Evolutionary conservation across 2,888 invertebrate genomes (phyloP), one percentile per base, ranked within the genome.

Genomic region (Cryptus armator): DNA sequence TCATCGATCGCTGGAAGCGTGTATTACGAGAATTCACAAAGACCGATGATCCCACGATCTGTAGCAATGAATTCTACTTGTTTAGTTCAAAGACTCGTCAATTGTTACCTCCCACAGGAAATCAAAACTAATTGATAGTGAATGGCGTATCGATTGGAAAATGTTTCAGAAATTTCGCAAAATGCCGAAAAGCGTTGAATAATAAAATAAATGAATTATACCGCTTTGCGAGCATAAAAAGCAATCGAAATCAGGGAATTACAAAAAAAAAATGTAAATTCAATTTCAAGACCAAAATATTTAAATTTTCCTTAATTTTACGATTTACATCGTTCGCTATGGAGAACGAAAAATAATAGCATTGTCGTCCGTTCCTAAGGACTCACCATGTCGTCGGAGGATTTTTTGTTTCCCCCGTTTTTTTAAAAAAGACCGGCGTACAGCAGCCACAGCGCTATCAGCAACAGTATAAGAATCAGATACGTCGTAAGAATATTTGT

Each of bases 401-500:
- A 46, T 66, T 72, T 37, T 62, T 76, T 72, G n/a, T 48, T 14
- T 48, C 71, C 14, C 12, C 5, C 14, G 24, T 46, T 32, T 46
- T 56, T 71, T 67, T 93, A 94, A 86, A 94, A 93, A 77, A 96
- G 90, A 84, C 96, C 96, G 29, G 96, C 95, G 93, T 97, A 97
- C 85, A 97, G 95, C 56, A 96, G 94, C 96, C 96, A 97, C 74
- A 97, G 94, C 80, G 96, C 95, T 90, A 96, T 95, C 78, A 97
- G 94, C 56, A 97, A 94, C 62, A 96, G 94, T 89, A 96, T 95
- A 92, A 97, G 94, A 92, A 97, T 96, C 90, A 96, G 93, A 92
- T 96, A 97, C 88, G 97, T 97, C 91, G 96, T 96, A 90, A 96
- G 94, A 87, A 97, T 95, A 93, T 95, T 96, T 86, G 95, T 95